Evolutionary conservation across 1,140 invertebrate species (phyloP).

Genomic region (Heliconius hermathena): DNA sequence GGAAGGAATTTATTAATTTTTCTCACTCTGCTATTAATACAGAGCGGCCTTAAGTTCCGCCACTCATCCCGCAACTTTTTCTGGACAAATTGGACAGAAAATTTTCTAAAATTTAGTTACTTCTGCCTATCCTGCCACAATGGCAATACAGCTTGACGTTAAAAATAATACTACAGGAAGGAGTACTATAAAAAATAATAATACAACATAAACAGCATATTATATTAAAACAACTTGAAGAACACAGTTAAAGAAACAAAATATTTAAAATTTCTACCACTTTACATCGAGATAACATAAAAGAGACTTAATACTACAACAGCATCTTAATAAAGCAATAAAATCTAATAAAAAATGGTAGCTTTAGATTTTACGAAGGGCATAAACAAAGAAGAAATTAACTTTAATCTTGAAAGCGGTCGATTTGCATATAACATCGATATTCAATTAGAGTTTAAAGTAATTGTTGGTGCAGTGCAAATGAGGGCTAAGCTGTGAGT

Average conservation of each 20-base stretch:
- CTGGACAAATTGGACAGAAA: too few relatives aligned
- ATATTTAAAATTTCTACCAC: not conserved
- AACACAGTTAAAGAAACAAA: not conserved
- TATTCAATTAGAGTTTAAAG: slow-evolving; percentile 56
- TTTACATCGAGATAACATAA: not conserved
- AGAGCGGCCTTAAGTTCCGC: too few relatives aligned
- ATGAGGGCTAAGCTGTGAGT: slow-evolving; percentile 41
- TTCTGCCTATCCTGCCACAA: too few relatives aligned
- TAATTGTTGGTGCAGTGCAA: slow-evolving; percentile 47
- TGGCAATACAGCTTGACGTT: too few relatives aligned
- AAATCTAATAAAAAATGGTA: slow-evolving; percentile 17
- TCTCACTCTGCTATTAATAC: too few relatives aligned
- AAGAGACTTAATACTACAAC: not conserved
- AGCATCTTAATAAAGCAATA: slow-evolving; percentile 17
- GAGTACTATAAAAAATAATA: too few relatives aligned
- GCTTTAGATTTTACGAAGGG: not conserved
- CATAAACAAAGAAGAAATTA: slow-evolving; percentile 23
- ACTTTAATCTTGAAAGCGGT: slow-evolving; percentile 28
- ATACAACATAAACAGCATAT: too few relatives aligned
- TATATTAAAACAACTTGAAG: too few relatives aligned
- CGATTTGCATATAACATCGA: slow-evolving; percentile 58
- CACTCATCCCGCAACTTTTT: too few relatives aligned
- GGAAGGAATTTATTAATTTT: too few relatives aligned
- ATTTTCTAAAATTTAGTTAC: too few relatives aligned
- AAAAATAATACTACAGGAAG: too few relatives aligned